phyloP scores from a whole-genome alignment of 23 tunicate genomes.

The Oikopleura dioica region DNA sequence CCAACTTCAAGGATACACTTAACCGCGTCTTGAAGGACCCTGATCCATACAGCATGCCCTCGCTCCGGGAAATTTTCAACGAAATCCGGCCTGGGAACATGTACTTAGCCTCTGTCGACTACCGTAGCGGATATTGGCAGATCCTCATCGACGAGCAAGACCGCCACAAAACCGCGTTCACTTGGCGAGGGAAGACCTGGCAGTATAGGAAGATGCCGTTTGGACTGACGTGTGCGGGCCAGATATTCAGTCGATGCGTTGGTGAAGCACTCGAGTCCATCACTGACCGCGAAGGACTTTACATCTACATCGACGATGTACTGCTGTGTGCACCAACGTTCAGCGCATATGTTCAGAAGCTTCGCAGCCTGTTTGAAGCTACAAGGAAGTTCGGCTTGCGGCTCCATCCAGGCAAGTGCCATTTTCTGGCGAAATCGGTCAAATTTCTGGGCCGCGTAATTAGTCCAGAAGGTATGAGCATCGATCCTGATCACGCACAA shows the following conservation, averaged over 20 bases:
- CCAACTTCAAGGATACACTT: no score
- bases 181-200: neutral
- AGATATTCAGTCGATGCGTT: neutral
- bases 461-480: neutral
- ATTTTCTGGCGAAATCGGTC: neutral
- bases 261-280: neutral
- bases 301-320: neutral
- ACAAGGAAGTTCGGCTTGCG: neutral
- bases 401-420: neutral
- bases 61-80: no score
- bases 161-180: slow-evolving; percentile 1
- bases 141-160: neutral
- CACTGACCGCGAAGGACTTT: neutral
- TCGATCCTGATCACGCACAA: neutral
- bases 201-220: neutral
- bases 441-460: slow-evolving; percentile 11
- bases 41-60: no score
- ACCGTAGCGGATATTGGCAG: neutral
- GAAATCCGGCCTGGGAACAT: neutral
- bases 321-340: neutral
- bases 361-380: neutral
- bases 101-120: neutral
- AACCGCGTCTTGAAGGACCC: no score
- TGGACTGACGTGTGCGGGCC: neutral
- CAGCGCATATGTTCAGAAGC: neutral